Conservation (phyloP, 2,888 invertebrate genomes). For the Callosobruchus maculatus region DNA sequence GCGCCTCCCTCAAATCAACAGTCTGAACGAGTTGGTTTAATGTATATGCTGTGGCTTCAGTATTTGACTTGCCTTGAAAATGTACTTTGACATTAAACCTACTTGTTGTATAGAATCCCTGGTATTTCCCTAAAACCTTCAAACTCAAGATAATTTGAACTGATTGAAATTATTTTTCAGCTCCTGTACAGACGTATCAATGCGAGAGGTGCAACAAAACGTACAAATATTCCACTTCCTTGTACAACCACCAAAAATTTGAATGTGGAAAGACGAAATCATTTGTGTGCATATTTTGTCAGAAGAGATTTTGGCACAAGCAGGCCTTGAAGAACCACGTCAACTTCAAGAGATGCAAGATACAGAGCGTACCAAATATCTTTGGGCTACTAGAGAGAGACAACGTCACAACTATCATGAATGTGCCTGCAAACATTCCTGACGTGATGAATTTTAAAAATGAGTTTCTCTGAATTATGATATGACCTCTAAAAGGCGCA, state of each 20-base stretch:
- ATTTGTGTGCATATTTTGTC: constrained; percentile 15
- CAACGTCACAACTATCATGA: background rate
- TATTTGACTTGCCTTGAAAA: too few species aligned
- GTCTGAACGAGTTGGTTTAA: too few species aligned
- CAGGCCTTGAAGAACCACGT: constrained; percentile 14
- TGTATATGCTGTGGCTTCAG: too few species aligned
- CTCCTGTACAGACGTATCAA: background rate
- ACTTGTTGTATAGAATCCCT: too few species aligned
- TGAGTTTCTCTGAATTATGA: background rate
- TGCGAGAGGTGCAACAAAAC: constrained; percentile 24
- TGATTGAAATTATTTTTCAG: background rate
- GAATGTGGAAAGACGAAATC: constrained; percentile 29
- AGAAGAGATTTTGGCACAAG: constrained; percentile 14
- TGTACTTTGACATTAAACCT: too few species aligned
- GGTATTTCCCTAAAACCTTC: background rate
- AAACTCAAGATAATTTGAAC: background rate
- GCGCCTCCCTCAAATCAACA: too few species aligned
- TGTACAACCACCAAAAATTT: constrained; percentile 27
- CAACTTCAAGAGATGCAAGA: constrained; percentile 13
- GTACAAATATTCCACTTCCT: constrained; percentile 26
- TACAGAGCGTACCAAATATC: constrained; percentile 3
- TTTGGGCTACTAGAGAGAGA: background rate
- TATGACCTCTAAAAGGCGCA: too few species aligned
- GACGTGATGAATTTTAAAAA: background rate
- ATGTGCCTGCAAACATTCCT: background rate